phyloP scores from a whole-genome alignment of 1,140 invertebrate genomes.

The Coptotermes formosanus region DNA sequence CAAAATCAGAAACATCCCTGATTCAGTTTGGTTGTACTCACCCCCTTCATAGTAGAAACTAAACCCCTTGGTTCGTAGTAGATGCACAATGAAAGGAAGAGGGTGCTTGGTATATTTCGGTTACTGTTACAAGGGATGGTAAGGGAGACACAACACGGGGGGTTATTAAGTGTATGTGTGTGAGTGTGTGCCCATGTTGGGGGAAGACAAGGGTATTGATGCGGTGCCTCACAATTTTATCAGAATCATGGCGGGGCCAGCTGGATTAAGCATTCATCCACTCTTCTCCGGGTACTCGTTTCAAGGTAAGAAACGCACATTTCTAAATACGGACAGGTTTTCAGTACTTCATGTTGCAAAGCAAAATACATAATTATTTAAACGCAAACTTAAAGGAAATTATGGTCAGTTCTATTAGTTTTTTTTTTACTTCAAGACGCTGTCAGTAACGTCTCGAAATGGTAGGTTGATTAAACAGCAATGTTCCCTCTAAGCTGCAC shows the following conservation, averaged over 20 bases:
- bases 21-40: not conserved
- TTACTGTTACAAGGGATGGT: not conserved
- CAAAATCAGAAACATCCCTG: slow-evolving; percentile 7
- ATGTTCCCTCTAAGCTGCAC: too few relatives aligned
- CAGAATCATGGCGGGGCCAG: not conserved
- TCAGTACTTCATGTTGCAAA: too few relatives aligned
- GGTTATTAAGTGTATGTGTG: not conserved
- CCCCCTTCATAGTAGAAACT: not conserved
- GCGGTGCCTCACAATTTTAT: not conserved
- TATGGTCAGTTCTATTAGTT: too few relatives aligned
- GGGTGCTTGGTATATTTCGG: not conserved
- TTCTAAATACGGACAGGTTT: not conserved
- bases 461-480: too few relatives aligned
- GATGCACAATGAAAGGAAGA: not conserved
- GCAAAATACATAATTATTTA: too few relatives aligned
- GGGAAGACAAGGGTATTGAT: not conserved
- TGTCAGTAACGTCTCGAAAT: too few relatives aligned
- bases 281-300: not conserved
- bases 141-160: not conserved
- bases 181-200: not conserved
- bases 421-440: too few relatives aligned
- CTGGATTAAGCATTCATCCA: not conserved
- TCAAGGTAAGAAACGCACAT: not conserved
- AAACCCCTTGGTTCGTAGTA: not conserved
- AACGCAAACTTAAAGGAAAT: too few relatives aligned